A percentile compares a stretch with the other conserved stretches of the same genome.
Conservation (phyloP, 2,888 invertebrate species). For the Oscheius sp. region DNA sequence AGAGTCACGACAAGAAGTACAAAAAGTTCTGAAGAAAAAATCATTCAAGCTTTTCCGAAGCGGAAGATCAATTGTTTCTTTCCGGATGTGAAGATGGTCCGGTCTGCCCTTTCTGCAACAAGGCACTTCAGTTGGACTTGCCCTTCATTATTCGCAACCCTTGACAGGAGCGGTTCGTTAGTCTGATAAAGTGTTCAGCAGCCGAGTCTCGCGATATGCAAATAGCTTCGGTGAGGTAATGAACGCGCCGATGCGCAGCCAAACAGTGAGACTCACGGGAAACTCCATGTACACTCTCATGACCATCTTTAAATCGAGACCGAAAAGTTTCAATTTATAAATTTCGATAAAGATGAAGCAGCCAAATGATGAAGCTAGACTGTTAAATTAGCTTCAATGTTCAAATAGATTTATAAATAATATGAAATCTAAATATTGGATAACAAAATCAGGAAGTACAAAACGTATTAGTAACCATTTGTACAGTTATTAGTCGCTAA, state of each 20-base stretch:
- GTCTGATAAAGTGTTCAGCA: constrained; percentile 31
- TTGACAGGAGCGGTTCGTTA: constrained; percentile 29
- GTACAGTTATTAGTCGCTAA: not conserved
- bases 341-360: too few species aligned
- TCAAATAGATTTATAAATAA: too few species aligned
- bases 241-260: constrained; percentile 29
- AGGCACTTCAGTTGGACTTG: constrained; percentile 20
- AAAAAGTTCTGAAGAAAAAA: constrained; percentile 7
- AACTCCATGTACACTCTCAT: constrained; percentile 28
- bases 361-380: too few species aligned
- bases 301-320: constrained; percentile 12
- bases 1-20: constrained; percentile 10
- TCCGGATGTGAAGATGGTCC: constrained; percentile 7
- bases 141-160: constrained; percentile 25
- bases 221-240: constrained; percentile 30
- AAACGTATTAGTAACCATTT: too few species aligned
- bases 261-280: constrained; percentile 24
- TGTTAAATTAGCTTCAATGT: too few species aligned
- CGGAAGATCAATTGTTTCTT: not conserved
- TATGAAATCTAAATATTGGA: too few species aligned
- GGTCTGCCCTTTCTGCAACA: constrained; percentile 7
- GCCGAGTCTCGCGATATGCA: constrained; percentile 31
- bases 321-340: not conserved
- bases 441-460: too few species aligned
- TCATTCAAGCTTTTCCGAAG: not conserved